Evolutionary conservation across 1,140 invertebrate species (phyloP).

Genomic region (Campoletis sonorensis): DNA sequence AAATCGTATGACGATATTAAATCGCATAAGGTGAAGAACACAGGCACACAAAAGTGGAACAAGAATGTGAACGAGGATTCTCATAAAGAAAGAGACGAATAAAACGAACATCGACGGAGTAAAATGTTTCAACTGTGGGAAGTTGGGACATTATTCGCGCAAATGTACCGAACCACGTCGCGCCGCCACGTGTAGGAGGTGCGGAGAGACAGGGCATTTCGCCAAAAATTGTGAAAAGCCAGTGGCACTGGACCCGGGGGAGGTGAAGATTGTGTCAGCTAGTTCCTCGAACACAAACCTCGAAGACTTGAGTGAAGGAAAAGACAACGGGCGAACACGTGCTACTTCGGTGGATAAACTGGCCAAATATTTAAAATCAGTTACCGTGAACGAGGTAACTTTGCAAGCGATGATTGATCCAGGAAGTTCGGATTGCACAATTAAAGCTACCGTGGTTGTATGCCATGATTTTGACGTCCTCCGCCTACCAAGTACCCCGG

Average conservation of each 20-base stretch:
- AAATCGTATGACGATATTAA: neutral
- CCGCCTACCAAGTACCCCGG: neutral
- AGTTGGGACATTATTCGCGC: constrained; percentile 30
- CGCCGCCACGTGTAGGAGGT: neutral
- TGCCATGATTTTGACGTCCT: neutral
- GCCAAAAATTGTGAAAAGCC: constrained; percentile 31
- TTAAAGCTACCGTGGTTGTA: constrained; percentile 24
- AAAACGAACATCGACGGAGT: neutral
- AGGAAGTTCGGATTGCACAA: constrained; percentile 44
- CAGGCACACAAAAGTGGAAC: neutral
- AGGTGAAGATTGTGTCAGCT: constrained; percentile 20
- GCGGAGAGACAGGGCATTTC: constrained; percentile 32
- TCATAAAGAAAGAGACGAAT: neutral
- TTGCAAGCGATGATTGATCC: constrained; percentile 34
- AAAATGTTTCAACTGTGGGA: constrained; percentile 44
- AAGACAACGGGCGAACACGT: neutral
- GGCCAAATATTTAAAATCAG: neutral
- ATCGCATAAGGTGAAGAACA: neutral
- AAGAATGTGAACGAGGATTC: neutral
- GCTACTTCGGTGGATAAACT: neutral
- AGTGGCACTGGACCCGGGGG: neutral
- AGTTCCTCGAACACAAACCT: neutral
- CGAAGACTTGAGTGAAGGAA: neutral
- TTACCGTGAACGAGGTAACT: neutral
- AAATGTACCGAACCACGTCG: constrained; percentile 13